These are phyloP conservation scores for Champsocephalus esox DNA, from an alignment of 2,797 vertebrate genomes.

Conservation along the genomic window DNA sequence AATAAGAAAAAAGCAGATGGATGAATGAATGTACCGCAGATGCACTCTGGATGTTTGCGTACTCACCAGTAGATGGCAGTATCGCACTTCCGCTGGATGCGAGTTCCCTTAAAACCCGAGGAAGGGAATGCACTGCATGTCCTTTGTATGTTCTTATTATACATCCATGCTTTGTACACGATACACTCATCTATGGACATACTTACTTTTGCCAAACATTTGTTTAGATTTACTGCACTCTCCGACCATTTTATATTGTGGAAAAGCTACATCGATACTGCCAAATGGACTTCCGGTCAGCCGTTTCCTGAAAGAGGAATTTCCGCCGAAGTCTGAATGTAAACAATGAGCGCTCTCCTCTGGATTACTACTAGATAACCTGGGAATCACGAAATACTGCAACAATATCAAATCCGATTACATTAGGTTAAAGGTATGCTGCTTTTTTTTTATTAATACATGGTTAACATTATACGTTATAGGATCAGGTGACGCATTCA, in stretches of 20 bases:
- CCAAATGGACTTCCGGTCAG: too few relatives aligned
- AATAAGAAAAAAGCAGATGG: neutral
- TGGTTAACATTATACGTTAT: too few relatives aligned
- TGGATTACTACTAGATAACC: slow-evolving; percentile 3
- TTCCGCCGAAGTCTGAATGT: neutral
- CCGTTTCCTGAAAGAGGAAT: neutral
- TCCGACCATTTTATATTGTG: too few relatives aligned
- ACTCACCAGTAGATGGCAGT: slow-evolving; percentile 48
- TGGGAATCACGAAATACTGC: neutral
- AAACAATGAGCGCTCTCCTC: slow-evolving; percentile 21
- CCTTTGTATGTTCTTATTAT: too few relatives aligned
- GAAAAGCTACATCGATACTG: neutral
- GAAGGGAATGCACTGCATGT: slow-evolving; percentile 6
- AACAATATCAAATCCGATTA: neutral
- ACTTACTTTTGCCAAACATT: neutral
- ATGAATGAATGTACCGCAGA: neutral
- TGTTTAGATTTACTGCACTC: too few relatives aligned
- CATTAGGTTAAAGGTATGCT: slow-evolving; percentile 24
- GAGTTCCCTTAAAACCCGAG: neutral
- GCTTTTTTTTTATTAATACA: neutral
- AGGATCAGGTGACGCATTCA: neutral
- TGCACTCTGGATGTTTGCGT: neutral
- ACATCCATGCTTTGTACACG: neutral
- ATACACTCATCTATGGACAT: neutral
- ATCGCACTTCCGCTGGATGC: neutral